Percentiles rank a stretch among this genome's conserved stretches.
Conservation (phyloP, 2,113 vertebrate species). For the Podarcis cretensis region DNA sequence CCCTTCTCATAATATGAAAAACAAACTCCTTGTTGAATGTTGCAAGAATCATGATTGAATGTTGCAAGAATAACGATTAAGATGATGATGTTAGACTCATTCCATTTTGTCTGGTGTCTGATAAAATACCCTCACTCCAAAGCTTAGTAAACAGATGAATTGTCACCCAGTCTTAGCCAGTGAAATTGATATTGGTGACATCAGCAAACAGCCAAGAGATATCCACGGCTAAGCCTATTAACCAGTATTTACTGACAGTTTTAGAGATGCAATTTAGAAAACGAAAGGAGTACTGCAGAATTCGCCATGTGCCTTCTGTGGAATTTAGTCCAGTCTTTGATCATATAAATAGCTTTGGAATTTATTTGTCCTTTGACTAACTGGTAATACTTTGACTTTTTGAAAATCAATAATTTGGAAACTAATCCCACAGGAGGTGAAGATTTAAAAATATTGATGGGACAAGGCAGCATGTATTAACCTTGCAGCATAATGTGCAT, state of each 20-base stretch:
- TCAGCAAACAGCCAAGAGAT: not conserved
- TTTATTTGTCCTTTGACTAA: not conserved
- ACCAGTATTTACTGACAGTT: constrained; percentile 13
- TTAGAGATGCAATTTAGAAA: constrained; percentile 30
- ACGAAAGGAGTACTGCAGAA: not conserved
- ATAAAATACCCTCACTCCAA: not conserved
- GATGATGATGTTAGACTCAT: too few relatives aligned
- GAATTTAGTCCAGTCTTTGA: constrained; percentile 44
- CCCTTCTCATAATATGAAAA: not conserved
- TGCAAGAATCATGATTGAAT: not conserved
- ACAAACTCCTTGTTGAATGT: constrained; percentile 4
- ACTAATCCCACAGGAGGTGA: not conserved
- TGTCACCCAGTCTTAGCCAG: not conserved
- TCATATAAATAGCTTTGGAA: constrained; percentile 14
- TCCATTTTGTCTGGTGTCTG: not conserved
- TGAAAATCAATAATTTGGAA: constrained; percentile 23
- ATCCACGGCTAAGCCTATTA: not conserved
- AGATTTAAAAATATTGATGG: not conserved
- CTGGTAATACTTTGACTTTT: constrained; percentile 9
- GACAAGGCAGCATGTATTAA: not conserved
- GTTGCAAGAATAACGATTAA: too few relatives aligned
- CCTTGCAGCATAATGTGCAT: not conserved
- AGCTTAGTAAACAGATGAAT: not conserved
- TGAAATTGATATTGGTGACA: constrained; percentile 4
- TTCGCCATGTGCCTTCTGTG: constrained; percentile 56